These are phyloP conservation scores for Ameiurus melas DNA, from an alignment of 2,113 vertebrate genomes.

Conservation along the genomic window DNA sequence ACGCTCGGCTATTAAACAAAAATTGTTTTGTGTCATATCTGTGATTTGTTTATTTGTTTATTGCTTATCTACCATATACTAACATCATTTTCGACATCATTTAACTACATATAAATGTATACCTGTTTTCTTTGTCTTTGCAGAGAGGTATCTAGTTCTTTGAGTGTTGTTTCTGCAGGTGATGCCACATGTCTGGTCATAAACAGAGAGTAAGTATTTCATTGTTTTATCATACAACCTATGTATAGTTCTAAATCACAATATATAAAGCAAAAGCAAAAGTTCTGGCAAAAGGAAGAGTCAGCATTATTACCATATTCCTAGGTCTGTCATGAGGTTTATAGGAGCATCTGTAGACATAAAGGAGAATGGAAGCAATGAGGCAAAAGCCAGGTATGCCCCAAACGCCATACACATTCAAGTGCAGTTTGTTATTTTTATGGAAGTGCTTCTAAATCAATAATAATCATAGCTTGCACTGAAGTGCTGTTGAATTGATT, in stretches of 20 bases:
- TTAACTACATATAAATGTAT: not conserved
- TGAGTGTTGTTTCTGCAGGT: slow-evolving; percentile 62
- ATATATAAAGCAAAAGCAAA: not conserved
- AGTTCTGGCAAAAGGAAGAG: not conserved
- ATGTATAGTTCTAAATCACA: not conserved
- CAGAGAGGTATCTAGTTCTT: slow-evolving; percentile 65
- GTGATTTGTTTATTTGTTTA: too few relatives aligned
- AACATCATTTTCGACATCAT: not conserved
- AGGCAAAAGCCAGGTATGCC: slow-evolving; percentile 1
- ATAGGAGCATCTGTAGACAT: not conserved
- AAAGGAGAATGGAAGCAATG: not conserved
- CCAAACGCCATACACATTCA: not conserved
- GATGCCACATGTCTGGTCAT: slow-evolving; percentile 70
- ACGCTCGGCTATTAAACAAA: too few relatives aligned
- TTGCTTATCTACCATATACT: not conserved
- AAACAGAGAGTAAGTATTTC: slow-evolving; percentile 69
- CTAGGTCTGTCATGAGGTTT: slow-evolving; percentile 23
- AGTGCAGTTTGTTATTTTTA: not conserved
- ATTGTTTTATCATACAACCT: not conserved
- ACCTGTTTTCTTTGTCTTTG: slow-evolving; percentile 33
- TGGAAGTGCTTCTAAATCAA: not conserved
- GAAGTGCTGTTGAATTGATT: not conserved
- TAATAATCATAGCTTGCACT: not conserved
- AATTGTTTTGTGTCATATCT: too few relatives aligned
- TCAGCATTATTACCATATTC: not conserved